Evolutionary conservation across 2,113 vertebrate genomes (phyloP).

Genomic region (Pomatorhinus ruficollis): DNA sequence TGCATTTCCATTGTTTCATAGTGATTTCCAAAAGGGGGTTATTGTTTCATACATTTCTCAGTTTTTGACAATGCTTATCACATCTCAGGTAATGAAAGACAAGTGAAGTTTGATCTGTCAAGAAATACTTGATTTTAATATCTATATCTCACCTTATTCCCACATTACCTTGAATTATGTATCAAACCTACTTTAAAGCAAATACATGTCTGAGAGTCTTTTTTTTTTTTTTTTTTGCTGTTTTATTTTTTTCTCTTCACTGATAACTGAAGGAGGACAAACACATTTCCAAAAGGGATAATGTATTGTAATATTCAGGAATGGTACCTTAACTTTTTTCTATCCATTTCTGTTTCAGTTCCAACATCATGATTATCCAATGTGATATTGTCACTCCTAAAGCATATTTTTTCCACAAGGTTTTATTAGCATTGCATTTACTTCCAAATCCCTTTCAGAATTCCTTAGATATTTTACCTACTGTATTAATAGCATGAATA

Average conservation of each 20-base stretch:
- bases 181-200: background rate
- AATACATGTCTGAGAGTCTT: background rate
- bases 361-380: background rate
- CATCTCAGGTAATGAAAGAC: background rate
- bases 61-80: background rate
- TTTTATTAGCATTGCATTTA: background rate
- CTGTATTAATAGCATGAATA: background rate
- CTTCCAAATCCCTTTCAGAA: background rate
- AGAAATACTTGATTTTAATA: background rate
- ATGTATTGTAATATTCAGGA: background rate
- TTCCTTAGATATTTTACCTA: background rate
- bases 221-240: background rate
- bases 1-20: background rate
- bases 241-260: background rate
- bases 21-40: background rate
- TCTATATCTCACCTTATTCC: background rate
- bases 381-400: background rate
- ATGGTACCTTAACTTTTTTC: background rate
- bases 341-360: background rate
- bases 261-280: background rate
- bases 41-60: background rate
- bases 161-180: background rate
- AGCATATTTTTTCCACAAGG: accelerated
- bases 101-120: background rate
- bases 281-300: background rate